phyloP scores from a whole-genome alignment of 1,140 invertebrate genomes.

The Eriosoma lanigerum region DNA sequence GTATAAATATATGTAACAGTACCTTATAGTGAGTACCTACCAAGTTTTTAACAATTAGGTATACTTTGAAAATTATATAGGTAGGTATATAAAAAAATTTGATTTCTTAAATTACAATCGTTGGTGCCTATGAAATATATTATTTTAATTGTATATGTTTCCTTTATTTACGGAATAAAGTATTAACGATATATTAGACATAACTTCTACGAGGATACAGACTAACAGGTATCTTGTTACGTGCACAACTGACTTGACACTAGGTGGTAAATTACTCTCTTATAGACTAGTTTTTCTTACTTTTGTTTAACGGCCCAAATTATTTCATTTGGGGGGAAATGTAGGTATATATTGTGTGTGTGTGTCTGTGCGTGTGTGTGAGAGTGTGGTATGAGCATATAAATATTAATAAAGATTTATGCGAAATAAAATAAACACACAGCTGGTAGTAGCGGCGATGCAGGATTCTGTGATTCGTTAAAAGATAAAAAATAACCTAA shows the following conservation, averaged over 20 bases:
- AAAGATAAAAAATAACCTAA: constrained; percentile 3
- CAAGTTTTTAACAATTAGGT: too few species aligned
- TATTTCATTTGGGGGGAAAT: constrained; percentile 47
- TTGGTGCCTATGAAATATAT: not conserved
- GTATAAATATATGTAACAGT: too few species aligned
- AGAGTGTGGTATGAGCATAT: not conserved
- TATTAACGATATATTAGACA: constrained; percentile 23
- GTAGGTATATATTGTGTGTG: not conserved
- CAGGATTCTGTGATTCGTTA: not conserved
- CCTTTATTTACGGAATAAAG: not conserved
- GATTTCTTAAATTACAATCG: not conserved
- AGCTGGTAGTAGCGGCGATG: not conserved
- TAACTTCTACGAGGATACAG: constrained; percentile 40
- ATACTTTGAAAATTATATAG: too few species aligned
- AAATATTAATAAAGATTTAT: constrained; percentile 20
- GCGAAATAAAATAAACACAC: constrained; percentile 17
- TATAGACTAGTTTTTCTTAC: constrained; percentile 50
- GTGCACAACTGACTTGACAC: constrained; percentile 44
- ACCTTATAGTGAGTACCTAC: too few species aligned
- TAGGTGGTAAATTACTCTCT: constrained; percentile 38
- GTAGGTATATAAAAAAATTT: not conserved
- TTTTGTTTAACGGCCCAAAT: constrained; percentile 38
- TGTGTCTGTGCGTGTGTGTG: not conserved
- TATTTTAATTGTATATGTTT: not conserved
- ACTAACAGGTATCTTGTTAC: constrained; percentile 47